phyloP scores from a whole-genome alignment of 2,113 vertebrate species.

The Potamarius usumacintae region DNA sequence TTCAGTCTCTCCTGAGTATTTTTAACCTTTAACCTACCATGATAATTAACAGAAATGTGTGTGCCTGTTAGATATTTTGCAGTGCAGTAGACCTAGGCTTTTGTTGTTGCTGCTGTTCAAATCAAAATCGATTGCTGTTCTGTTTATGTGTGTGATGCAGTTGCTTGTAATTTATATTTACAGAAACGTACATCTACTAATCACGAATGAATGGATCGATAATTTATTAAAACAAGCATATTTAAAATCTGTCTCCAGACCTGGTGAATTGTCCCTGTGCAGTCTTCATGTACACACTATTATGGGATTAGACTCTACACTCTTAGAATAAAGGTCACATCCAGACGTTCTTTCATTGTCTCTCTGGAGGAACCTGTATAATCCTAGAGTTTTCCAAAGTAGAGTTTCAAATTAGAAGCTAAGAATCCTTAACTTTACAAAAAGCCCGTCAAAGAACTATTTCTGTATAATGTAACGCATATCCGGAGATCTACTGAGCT shows the following conservation, averaged over 20 bases:
- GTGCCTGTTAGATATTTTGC: not conserved
- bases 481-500: not conserved
- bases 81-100: not conserved
- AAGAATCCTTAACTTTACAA: not conserved
- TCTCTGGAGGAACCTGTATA: not conserved
- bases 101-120: not conserved
- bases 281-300: not conserved
- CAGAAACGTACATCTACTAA: constrained; percentile 31
- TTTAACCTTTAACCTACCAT: not conserved
- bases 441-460: not conserved
- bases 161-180: not conserved
- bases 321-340: not conserved
- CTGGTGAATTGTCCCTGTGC: not conserved
- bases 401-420: not conserved
- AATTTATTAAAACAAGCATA: constrained; percentile 65
- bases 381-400: not conserved
- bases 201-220: constrained; percentile 49
- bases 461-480: not conserved
- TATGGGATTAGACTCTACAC: not conserved
- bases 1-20: not conserved
- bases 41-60: constrained; percentile 1
- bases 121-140: not conserved
- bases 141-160: not conserved
- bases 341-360: not conserved
- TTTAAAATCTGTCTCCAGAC: not conserved